Conservation (phyloP, 2,888 invertebrate genomes). For the Caenorhabditis macrosperma region DNA sequence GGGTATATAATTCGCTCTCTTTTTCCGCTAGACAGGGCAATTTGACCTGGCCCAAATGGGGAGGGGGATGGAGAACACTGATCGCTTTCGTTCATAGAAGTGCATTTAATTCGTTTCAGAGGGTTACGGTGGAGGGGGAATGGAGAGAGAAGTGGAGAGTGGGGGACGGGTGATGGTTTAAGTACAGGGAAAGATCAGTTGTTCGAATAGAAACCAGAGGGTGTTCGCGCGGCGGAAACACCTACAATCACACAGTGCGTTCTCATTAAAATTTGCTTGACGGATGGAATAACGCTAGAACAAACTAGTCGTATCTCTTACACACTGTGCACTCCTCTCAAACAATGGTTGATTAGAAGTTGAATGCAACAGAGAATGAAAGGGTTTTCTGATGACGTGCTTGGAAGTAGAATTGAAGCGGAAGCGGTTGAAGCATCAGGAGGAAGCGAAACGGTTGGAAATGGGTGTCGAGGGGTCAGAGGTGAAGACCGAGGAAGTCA, state of each 20-base stretch:
- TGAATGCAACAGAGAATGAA: constrained; percentile 1
- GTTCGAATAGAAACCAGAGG: too few species aligned
- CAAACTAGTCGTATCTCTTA: constrained; percentile 3
- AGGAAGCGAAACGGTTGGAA: too few species aligned
- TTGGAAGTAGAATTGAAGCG: not conserved
- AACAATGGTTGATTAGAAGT: not conserved
- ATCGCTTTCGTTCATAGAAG: constrained; percentile 14
- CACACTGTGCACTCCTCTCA: not conserved
- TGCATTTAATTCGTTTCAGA: constrained; percentile 3
- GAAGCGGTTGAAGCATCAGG: not conserved
- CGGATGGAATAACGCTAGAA: not conserved
- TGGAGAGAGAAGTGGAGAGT: not conserved
- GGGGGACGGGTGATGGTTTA: not conserved
- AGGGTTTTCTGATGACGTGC: not conserved
- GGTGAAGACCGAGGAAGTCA: not conserved
- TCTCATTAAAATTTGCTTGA: not conserved
- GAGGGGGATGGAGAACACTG: constrained; percentile 18
- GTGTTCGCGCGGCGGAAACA: too few species aligned
- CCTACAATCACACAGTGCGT: too few species aligned
- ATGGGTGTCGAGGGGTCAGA: not conserved
- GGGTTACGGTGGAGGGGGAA: not conserved
- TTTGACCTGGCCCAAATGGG: not conserved
- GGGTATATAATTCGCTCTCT: constrained; percentile 4
- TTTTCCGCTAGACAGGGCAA: constrained; percentile 39
- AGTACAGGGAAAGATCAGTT: not conserved